Percentiles rank a stretch among this genome's conserved stretches.
Evolutionary conservation across 2,797 vertebrate genomes (phyloP).

Genomic region (Enteromius viviparus): DNA sequence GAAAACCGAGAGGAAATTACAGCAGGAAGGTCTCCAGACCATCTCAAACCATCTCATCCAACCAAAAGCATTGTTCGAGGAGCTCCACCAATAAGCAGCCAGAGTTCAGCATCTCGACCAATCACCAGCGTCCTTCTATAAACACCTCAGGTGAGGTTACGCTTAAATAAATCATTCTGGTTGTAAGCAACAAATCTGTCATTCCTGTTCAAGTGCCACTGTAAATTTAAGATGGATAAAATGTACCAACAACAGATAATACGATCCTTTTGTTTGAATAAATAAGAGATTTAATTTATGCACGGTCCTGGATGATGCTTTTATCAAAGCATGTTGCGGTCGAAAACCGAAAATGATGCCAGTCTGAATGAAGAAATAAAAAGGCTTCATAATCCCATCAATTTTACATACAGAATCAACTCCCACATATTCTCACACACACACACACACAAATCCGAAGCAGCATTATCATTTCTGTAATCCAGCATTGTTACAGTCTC

Average conservation of each 20-base stretch:
- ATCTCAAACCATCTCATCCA: constrained; percentile 43
- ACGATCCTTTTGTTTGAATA: neutral
- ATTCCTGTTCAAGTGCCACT: neutral
- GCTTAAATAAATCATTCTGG: neutral
- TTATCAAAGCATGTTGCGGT: constrained; percentile 12
- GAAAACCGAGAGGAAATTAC: constrained; percentile 59
- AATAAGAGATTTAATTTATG: constrained; percentile 10
- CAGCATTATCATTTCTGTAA: constrained; percentile 5
- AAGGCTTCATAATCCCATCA: constrained; percentile 21
- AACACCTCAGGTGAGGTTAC: constrained; percentile 19
- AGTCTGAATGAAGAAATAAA: constrained; percentile 13
- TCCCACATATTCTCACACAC: constrained; percentile 6
- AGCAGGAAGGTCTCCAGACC: constrained; percentile 54
- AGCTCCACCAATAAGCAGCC: constrained; percentile 50
- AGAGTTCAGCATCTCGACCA: constrained; percentile 18
- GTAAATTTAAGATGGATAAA: constrained; percentile 15
- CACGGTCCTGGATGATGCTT: neutral
- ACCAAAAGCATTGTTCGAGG: constrained; percentile 36
- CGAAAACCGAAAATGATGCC: neutral
- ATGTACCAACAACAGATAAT: neutral
- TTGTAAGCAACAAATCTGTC: neutral
- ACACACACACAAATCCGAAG: constrained; percentile 13
- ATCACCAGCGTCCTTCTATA: constrained; percentile 7
- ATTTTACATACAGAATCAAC: constrained; percentile 44
- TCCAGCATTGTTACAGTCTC: constrained; percentile 4